phyloP scores from a whole-genome alignment of 1,140 invertebrate species.

The Papilio dardanus region DNA sequence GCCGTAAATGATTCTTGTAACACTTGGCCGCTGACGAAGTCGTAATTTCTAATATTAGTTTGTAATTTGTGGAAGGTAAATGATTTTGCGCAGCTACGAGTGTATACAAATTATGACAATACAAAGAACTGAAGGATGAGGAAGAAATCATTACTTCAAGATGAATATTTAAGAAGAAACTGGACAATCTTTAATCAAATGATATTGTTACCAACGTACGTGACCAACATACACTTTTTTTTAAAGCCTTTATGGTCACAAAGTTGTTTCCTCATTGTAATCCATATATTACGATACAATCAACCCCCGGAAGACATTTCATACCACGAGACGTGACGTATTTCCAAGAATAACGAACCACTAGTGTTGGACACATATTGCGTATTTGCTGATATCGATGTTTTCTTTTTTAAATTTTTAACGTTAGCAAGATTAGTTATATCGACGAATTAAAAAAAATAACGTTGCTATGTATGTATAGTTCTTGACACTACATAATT shows the following conservation, averaged over 20 bases:
- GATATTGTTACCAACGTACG: conserved; percentile 18
- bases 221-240: conserved; percentile 37
- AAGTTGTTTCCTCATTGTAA: conserved; percentile 26
- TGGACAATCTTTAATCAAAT: neutral
- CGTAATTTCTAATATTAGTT: conserved; percentile 54
- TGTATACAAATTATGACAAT: no score
- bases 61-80: conserved; percentile 50
- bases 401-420: neutral
- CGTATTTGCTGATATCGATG: neutral
- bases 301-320: conserved; percentile 51
- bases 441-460: neutral
- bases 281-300: conserved; percentile 44
- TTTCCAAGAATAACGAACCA: neutral
- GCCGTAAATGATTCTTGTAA: conserved; percentile 2
- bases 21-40: conserved; percentile 18
- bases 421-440: neutral
- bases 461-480: neutral
- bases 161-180: neutral
- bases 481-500: neutral
- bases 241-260: conserved; percentile 25
- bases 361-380: neutral
- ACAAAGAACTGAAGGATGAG: neutral
- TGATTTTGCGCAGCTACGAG: conserved; percentile 47
- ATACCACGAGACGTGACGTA: conserved; percentile 32
- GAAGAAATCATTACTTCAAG: neutral